Evolutionary conservation across 1,140 invertebrate species (phyloP), one percentile per base, ranked within the genome.

Genomic region (Drosophila novamexicana): DNA sequence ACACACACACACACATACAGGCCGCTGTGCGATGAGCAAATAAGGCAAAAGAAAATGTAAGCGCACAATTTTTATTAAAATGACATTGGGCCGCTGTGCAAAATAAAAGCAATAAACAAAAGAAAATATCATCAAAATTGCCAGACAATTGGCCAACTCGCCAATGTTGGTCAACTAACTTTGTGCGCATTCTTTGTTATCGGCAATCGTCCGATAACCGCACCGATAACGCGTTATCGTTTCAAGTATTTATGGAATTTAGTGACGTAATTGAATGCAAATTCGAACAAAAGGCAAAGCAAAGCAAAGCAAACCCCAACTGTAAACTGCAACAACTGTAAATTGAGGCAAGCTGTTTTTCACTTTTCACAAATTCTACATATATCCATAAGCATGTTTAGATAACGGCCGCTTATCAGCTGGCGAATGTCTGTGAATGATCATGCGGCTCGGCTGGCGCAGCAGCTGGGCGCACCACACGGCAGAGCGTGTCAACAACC

Each of bases 21-120:
- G 50, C 53, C 45, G 62, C 66, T 68, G 14, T 22, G 50, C 42
- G 37, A 81, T 78, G 73, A 56, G 77, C 84, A 69, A 83, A 88
- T 81, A 77, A 73, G 81, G 75, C 78, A 66, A 83, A 72, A 79
- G 67, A 75, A 86, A 83, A 86, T 83, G 73, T 77, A 88, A 70
- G 83, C 83, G 68, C 63, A 81, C 75, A 85, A 37, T 45, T 77
- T 89, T 79, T 84, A 88, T 89, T 86, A 81, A 86, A 83, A 86
- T 86, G 83, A 86, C 83, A 86, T 86, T 86, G 83, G 39, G 65
- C 61, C 68, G 53, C 36, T 18, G 57, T 69, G 54, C 39, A 77
- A 79, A 50, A 77, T 50, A 78, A 59, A 72, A 67, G 70, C 40
- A 75, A 68, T 57, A 64, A 75, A 14, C 14, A 14, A 58, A 14